Evolutionary conservation across 2,113 vertebrate species (phyloP).

Genomic region (Enhydra lutris): DNA sequence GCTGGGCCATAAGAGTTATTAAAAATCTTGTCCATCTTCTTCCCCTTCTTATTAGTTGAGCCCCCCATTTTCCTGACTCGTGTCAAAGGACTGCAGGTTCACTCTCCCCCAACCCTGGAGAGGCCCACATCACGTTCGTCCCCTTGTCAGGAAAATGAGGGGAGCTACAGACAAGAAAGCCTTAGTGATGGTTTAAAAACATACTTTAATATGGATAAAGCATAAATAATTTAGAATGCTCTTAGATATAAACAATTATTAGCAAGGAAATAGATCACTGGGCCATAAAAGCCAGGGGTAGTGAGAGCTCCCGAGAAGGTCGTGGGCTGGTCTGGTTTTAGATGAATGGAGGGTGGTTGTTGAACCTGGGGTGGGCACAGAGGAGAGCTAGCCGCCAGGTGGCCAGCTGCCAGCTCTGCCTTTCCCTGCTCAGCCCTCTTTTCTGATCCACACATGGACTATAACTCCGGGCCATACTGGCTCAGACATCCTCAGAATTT

Average conservation of each 20-base stretch:
- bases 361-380: background rate
- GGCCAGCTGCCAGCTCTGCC: background rate
- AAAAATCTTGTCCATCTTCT: background rate
- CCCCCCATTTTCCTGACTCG: background rate
- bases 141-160: background rate
- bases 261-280: conserved; percentile 25
- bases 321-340: background rate
- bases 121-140: background rate
- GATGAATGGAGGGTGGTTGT: background rate
- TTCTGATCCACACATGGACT: background rate
- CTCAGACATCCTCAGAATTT: background rate
- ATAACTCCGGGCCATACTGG: background rate
- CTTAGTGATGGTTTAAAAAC: conserved; percentile 18
- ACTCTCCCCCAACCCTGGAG: background rate
- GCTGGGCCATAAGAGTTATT: background rate
- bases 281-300: background rate
- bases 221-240: conserved; percentile 28
- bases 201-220: background rate
- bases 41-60: background rate
- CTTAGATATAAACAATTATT: background rate
- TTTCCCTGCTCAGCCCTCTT: background rate
- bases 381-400: background rate
- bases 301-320: background rate
- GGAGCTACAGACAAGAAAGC: background rate
- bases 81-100: background rate